Percentiles rank a stretch among this genome's conserved stretches.
phyloP scores from a whole-genome alignment of 1,140 invertebrate genomes.

The Sitobion miscanthi region DNA sequence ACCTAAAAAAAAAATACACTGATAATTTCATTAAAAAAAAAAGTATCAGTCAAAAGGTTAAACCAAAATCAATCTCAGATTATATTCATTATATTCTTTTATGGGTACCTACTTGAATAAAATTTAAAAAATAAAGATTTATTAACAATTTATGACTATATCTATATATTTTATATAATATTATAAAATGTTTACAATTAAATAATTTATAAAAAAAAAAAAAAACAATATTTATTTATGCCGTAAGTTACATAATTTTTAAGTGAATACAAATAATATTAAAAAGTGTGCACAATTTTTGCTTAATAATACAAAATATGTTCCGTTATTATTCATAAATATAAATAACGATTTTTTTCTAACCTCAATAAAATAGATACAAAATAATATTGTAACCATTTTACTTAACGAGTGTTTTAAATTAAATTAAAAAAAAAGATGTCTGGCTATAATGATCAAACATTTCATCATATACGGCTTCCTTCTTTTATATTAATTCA shows the following conservation, averaged over 20 bases:
- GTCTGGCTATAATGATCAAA: conserved; percentile 4
- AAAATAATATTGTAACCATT: conserved; percentile 9
- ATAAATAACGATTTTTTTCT: background rate
- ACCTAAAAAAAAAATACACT: background rate
- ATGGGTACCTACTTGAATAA: background rate
- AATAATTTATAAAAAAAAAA: background rate
- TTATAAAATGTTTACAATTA: background rate
- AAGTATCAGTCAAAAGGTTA: conserved; percentile 17
- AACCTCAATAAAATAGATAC: background rate
- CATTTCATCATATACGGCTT: conserved; percentile 7
- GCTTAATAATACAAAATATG: background rate
- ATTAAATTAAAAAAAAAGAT: background rate
- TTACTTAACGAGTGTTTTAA: background rate
- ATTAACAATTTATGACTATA: background rate
- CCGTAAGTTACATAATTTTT: background rate
- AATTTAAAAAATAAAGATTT: background rate
- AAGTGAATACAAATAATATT: background rate
- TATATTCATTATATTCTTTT: background rate
- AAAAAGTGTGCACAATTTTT: background rate
- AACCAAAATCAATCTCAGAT: background rate
- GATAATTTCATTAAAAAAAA: conserved; percentile 15
- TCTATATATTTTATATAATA: background rate
- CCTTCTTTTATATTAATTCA: background rate
- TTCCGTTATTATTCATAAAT: conserved; percentile 10
- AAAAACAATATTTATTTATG: background rate